These are phyloP conservation scores for Rhodophaea formosa DNA, from an alignment of 2,888 invertebrate species.

Conservation along the genomic window DNA sequence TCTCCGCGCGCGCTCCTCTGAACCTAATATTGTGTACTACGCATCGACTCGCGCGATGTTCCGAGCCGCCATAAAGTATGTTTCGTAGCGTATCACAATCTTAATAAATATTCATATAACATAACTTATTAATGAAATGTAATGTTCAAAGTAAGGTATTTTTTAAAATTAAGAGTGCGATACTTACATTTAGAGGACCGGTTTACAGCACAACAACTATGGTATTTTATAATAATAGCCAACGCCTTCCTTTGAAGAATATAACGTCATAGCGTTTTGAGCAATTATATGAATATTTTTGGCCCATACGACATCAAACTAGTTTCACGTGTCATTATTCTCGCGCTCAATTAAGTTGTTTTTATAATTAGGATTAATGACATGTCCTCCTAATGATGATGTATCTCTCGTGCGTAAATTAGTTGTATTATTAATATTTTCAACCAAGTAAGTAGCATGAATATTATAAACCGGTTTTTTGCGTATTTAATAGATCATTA, in stretches of 20 bases:
- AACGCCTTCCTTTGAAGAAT: not conserved
- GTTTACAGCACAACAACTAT: not conserved
- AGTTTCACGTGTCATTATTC: not conserved
- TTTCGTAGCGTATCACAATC: no score
- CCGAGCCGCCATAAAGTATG: no score
- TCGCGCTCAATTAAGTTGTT: not conserved
- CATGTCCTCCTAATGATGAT: not conserved
- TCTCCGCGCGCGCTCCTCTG: no score
- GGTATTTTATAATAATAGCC: not conserved
- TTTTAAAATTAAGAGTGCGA: no score
- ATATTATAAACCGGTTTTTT: not conserved
- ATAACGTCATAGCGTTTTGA: not conserved
- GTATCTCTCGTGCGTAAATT: not conserved
- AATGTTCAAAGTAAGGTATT: no score
- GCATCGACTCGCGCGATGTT: no score
- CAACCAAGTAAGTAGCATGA: not conserved
- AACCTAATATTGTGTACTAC: no score
- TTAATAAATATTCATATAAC: no score
- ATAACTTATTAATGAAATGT: no score
- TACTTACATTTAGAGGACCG: not conserved
- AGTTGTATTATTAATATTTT: not conserved
- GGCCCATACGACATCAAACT: not conserved
- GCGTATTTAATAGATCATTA: no score
- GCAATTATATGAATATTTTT: not conserved
- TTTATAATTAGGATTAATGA: not conserved